These are phyloP conservation scores for Tetramorium alpestre DNA, from an alignment of 1,140 invertebrate genomes.

Conservation along the genomic window DNA sequence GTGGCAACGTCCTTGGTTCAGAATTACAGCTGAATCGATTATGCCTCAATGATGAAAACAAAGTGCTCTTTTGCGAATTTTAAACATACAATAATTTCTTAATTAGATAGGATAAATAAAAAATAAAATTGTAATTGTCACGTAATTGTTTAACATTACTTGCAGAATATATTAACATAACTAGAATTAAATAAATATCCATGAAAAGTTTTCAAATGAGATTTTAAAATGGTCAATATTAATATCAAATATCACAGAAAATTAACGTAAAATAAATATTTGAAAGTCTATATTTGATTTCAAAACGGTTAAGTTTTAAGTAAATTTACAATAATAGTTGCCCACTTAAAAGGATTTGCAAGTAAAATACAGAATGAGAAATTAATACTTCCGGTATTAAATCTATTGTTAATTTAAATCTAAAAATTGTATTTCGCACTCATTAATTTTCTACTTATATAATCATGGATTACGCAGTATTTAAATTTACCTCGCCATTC, in stretches of 20 bases:
- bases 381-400: background rate
- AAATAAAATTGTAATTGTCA: background rate
- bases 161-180: background rate
- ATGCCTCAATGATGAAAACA: background rate
- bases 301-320: background rate
- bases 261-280: background rate
- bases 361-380: background rate
- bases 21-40: background rate
- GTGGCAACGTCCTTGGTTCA: background rate
- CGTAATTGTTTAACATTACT: background rate
- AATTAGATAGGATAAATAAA: too few relatives aligned
- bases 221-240: background rate
- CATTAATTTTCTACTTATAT: background rate
- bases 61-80: background rate
- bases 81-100: background rate
- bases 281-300: background rate
- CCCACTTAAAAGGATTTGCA: background rate
- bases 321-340: background rate
- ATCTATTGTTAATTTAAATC: background rate
- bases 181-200: background rate
- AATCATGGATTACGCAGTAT: background rate
- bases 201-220: background rate
- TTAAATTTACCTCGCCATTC: conserved; percentile 89
- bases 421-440: background rate
- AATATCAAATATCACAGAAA: background rate